Percentiles rank a stretch among this genome's conserved stretches.
Conservation (phyloP, 2,797 vertebrate genomes). For the Melanotaenia trifasciata region DNA sequence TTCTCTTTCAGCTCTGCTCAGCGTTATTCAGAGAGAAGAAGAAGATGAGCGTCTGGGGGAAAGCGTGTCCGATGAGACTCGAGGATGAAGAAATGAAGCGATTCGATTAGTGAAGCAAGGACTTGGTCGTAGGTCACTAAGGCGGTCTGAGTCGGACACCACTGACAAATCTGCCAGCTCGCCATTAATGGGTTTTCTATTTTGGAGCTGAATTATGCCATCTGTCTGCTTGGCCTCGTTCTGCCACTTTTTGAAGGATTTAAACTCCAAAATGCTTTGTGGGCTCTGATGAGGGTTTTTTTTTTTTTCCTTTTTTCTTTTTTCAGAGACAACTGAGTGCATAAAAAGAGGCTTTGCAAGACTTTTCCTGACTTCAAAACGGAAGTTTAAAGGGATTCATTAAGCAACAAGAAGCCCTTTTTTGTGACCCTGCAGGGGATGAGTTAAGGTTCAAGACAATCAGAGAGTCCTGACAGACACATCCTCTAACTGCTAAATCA, state of each 20-base stretch:
- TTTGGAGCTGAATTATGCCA: constrained; percentile 53
- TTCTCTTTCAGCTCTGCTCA: constrained; percentile 55
- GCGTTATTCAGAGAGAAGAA: constrained; percentile 47
- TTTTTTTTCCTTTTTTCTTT: neutral
- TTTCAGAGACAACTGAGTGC: constrained; percentile 11
- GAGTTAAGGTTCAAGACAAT: neutral
- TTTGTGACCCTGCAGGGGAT: constrained; percentile 9
- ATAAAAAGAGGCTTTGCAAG: constrained; percentile 13
- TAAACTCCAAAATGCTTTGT: constrained; percentile 47
- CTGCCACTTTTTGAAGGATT: constrained; percentile 54
- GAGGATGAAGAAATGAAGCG: constrained; percentile 50
- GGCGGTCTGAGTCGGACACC: constrained; percentile 33
- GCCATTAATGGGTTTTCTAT: constrained; percentile 62
- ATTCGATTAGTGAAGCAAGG: constrained; percentile 60
- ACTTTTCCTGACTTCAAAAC: constrained; percentile 14
- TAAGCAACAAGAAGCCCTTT: neutral
- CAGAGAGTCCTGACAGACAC: constrained; percentile 1
- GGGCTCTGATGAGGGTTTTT: constrained; percentile 37
- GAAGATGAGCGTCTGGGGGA: constrained; percentile 26
- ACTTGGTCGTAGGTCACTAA: constrained; percentile 45
- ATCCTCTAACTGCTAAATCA: constrained; percentile 1
- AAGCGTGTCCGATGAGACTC: constrained; percentile 41
- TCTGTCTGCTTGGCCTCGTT: constrained; percentile 61
- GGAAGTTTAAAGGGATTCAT: constrained; percentile 34
- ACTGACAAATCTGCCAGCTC: constrained; percentile 53